Percentiles rank a stretch among this genome's conserved stretches.
Evolutionary conservation across 2,888 invertebrate species (phyloP).

Genomic region (Augiades crinisus): DNA sequence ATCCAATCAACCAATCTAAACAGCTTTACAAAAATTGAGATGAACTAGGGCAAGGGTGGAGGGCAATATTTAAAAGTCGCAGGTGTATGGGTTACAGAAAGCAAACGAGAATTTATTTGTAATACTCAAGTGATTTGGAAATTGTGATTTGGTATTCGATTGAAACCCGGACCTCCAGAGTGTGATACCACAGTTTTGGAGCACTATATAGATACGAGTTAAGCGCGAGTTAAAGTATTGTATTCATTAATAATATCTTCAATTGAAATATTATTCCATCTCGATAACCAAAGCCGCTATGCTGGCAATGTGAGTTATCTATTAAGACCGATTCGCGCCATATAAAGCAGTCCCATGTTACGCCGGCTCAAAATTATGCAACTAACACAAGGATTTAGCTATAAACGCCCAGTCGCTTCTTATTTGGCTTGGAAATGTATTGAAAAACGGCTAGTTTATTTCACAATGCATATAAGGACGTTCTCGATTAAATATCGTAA

Average conservation of each 20-base stretch:
- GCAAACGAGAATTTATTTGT: no score
- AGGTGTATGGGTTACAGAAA: no score
- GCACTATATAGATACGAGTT: no score
- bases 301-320: constrained; percentile 16
- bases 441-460: constrained; percentile 6
- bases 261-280: neutral
- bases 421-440: constrained; percentile 20
- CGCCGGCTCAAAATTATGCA: constrained; percentile 11
- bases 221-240: no score
- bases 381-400: constrained; percentile 18
- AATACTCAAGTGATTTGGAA: no score
- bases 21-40: no score
- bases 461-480: neutral
- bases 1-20: no score
- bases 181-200: no score
- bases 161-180: no score
- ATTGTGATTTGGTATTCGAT: no score
- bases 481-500: neutral
- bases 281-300: constrained; percentile 2
- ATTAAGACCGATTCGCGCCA: constrained; percentile 10
- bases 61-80: no score
- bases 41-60: no score
- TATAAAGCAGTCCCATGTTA: constrained; percentile 4
- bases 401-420: constrained; percentile 13
- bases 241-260: neutral